These are phyloP conservation scores for Apostichopus californicus DNA, from an alignment of 35 echinoderm and acorn worm species.

Conservation along the genomic window DNA sequence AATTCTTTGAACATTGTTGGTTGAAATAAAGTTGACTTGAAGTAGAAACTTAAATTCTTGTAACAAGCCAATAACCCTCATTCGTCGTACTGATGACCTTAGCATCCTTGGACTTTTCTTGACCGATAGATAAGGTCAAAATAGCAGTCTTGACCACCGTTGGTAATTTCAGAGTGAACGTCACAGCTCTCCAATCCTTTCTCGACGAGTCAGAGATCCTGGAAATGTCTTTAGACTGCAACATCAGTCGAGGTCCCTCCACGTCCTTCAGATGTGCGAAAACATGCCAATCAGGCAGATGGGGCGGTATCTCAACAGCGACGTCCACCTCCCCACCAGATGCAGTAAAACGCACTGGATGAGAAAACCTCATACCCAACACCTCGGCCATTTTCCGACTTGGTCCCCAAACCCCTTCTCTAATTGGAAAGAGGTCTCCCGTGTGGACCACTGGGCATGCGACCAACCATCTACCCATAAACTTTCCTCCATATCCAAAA, in stretches of 20 bases:
- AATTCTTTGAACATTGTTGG: too few relatives aligned
- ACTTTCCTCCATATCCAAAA: constrained; percentile 31
- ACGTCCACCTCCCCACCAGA: constrained; percentile 25
- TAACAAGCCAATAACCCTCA: constrained; percentile 44
- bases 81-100: constrained; percentile 40
- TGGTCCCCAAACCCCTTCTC: constrained; percentile 8
- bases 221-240: constrained; percentile 38
- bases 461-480: constrained; percentile 48
- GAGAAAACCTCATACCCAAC: constrained; percentile 29
- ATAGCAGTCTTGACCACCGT: constrained; percentile 8
- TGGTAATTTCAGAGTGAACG: constrained; percentile 19
- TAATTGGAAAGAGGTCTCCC: constrained; percentile 17
- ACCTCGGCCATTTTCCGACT: constrained; percentile 45
- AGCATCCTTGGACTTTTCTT: constrained; percentile 17
- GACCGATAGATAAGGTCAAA: constrained; percentile 26
- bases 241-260: constrained; percentile 7
- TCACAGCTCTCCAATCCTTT: constrained; percentile 30
- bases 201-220: not conserved
- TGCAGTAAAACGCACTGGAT: constrained; percentile 29
- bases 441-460: constrained; percentile 20
- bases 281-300: constrained; percentile 25
- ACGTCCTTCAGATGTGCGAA: constrained; percentile 46
- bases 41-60: not conserved
- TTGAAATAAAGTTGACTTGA: too few relatives aligned
- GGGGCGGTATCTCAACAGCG: constrained; percentile 29